phyloP scores from a whole-genome alignment of 2,797 vertebrate genomes.

The Babyrousa celebensis region DNA sequence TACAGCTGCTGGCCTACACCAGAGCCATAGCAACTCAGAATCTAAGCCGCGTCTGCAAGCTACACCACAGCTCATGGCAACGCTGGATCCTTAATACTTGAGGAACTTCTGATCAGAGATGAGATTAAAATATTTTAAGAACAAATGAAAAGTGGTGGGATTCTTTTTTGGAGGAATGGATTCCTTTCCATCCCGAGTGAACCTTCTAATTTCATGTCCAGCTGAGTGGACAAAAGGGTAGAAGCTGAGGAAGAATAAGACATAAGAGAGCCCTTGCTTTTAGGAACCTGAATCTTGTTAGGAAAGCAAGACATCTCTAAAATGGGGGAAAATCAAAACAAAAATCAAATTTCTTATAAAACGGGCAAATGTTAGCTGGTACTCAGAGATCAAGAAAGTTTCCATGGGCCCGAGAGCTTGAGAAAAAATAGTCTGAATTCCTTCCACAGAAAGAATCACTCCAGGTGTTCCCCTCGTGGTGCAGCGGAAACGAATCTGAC shows the following conservation, averaged over 20 bases:
- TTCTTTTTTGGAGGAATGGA: neutral
- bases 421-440: slow-evolving; percentile 32
- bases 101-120: slow-evolving; percentile 53
- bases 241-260: slow-evolving; percentile 13
- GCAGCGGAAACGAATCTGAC: no score
- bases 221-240: slow-evolving; percentile 2
- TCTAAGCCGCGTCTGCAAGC: no score
- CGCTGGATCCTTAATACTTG: neutral
- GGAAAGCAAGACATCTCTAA: neutral
- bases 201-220: slow-evolving; percentile 27
- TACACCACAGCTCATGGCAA: no score
- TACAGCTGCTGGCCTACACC: no score
- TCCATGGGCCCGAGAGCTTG: neutral
- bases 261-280: neutral
- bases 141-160: slow-evolving; percentile 41
- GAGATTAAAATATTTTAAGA: slow-evolving; percentile 55
- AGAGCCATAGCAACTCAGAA: no score
- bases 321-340: fast-evolving
- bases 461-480: no score
- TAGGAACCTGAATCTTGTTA: slow-evolving; percentile 1
- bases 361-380: neutral
- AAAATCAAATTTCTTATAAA: neutral
- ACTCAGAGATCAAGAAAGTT: slow-evolving; percentile 4
- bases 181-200: slow-evolving; percentile 19
- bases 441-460: neutral